phyloP scores from a whole-genome alignment of 2,888 invertebrate species.

The Sialis fuliginosa region DNA sequence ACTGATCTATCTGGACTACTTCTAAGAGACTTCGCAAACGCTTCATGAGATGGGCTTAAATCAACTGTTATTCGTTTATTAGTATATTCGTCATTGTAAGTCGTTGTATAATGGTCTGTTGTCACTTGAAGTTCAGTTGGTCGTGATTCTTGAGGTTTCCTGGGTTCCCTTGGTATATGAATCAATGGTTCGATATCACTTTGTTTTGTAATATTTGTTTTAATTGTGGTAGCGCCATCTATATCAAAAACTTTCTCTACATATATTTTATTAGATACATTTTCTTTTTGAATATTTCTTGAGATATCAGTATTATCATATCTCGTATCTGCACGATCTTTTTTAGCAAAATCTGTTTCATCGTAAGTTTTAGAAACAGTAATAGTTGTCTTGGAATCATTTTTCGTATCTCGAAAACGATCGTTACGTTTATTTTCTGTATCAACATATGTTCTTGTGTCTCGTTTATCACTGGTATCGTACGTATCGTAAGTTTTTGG shows the following conservation, averaged over 20 bases:
- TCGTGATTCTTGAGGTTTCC: slow-evolving; percentile 14
- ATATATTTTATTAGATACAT: no score
- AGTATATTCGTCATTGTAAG: slow-evolving; percentile 37
- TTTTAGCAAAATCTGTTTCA: no score
- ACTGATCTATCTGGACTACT: slow-evolving; percentile 38
- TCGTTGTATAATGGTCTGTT: slow-evolving; percentile 34
- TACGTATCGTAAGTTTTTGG: neutral
- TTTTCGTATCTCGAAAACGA: slow-evolving; percentile 1
- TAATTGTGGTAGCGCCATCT: no score
- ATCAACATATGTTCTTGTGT: neutral
- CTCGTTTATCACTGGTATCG: neutral
- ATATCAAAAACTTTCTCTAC: no score
- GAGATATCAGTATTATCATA: no score
- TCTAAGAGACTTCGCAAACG: slow-evolving; percentile 55
- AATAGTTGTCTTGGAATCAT: neutral
- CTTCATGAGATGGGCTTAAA: slow-evolving; percentile 54
- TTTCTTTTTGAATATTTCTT: no score
- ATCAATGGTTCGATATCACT: no score
- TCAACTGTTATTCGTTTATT: slow-evolving; percentile 40
- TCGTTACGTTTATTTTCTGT: neutral
- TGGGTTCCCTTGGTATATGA: slow-evolving; percentile 11
- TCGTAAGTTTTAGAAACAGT: neutral
- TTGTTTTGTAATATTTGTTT: no score
- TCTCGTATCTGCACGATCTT: no score
- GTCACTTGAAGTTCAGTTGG: slow-evolving; percentile 12